Conservation (phyloP, 2,113 vertebrate genomes). For the Paratilapia polleni region DNA sequence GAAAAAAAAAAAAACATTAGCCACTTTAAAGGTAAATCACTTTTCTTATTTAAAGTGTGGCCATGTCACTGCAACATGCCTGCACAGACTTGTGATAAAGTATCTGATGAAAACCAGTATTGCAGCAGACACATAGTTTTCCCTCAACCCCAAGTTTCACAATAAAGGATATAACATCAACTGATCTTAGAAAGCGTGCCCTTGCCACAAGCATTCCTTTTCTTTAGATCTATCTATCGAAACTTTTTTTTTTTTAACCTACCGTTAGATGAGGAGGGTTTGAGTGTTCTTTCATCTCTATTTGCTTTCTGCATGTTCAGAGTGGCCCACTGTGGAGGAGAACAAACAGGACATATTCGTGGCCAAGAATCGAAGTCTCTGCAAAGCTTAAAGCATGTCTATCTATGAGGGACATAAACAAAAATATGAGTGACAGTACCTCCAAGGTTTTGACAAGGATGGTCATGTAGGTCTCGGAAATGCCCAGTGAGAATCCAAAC, state of each 20-base stretch:
- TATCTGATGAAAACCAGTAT: slow-evolving; percentile 43
- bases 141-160: slow-evolving; percentile 20
- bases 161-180: slow-evolving; percentile 25
- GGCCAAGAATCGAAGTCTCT: background rate
- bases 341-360: background rate
- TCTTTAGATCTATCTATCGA: background rate
- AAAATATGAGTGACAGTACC: slow-evolving; percentile 76
- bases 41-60: background rate
- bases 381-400: background rate
- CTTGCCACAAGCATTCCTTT: background rate
- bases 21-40: background rate
- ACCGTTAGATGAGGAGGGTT: slow-evolving; percentile 84
- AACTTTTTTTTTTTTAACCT: slow-evolving; percentile 49
- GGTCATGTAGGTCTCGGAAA: slow-evolving; percentile 92
- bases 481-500: slow-evolving; percentile 92
- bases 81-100: slow-evolving; percentile 30
- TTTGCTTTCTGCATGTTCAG: slow-evolving; percentile 86
- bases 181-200: background rate
- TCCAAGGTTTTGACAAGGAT: slow-evolving; percentile 90
- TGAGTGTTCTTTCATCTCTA: slow-evolving; percentile 71
- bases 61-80: slow-evolving; percentile 19
- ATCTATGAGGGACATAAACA: background rate
- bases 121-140: slow-evolving; percentile 4
- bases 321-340: slow-evolving; percentile 91
- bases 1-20: background rate